Evolutionary conservation across 2,888 invertebrate genomes (phyloP), one percentile per base, ranked within the genome.

Genomic region (Scaptomyza caliginosa): DNA sequence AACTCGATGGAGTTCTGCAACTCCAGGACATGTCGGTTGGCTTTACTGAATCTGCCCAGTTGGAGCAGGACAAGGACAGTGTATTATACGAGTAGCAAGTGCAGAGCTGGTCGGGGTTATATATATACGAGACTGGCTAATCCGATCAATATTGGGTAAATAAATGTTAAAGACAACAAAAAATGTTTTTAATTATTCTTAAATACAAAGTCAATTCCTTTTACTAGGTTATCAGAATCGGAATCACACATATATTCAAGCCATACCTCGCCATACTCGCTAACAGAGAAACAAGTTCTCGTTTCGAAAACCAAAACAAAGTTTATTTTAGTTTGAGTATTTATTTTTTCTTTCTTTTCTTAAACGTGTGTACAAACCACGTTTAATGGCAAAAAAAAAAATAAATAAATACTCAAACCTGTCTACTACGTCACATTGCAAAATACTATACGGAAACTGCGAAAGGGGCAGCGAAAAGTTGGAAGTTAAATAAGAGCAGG

Each of bases 21-120:
- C 43, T 76, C 81, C 0, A 65, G 86, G 30, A 68, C 62, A 6
- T 90, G 90, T 90, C 54, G 90, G 36, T 67, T 77, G 19, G 60
- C 74, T 16, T 69, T 70, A 4, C 74, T 74, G 11, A 67, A 63
- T 1, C 32, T 77, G n/a, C 80, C 89, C 0, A 76, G 86, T 1
- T 91, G 91, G 90, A 90, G 89, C 56, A 56, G 84, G 10, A 71
- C 66, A 2, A 82, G 86, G 0, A 3, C 51, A 66, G 26, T 79
- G 85, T 17, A 77, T 6, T 56, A 76, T n/a, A 56, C 58, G 40
- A 38, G 66, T 0, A 34, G 59, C 11, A 30, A 30, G 32, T 3
- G 13, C 7, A 32, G 13, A 32, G 6, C 16, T 13, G 3, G 30
- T 8, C 2, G 7, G 7, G 7, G 5, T 6, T 1, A 23, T 6